These are phyloP conservation scores for Thumatha senex DNA, from an alignment of 2,888 invertebrate species.

Conservation along the genomic window DNA sequence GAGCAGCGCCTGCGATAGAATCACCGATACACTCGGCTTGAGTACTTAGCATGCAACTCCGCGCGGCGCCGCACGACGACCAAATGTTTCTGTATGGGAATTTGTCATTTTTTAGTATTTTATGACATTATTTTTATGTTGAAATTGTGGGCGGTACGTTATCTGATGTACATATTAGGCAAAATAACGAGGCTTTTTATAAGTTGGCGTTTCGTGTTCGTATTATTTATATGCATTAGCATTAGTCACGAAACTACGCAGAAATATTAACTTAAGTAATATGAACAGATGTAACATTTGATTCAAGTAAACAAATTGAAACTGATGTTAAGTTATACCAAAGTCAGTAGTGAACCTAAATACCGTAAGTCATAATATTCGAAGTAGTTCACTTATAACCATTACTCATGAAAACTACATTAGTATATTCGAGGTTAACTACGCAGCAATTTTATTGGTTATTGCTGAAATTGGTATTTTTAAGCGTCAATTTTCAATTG, in stretches of 20 bases:
- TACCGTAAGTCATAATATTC: neutral
- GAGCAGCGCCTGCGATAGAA: slow-evolving; percentile 7
- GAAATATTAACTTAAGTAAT: neutral
- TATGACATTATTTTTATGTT: slow-evolving; percentile 10
- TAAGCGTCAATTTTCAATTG: too few relatives aligned
- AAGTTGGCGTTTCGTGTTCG: neutral
- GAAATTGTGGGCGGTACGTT: slow-evolving; percentile 8
- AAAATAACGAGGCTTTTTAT: neutral
- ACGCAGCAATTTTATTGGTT: too few relatives aligned
- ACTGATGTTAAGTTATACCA: too few relatives aligned
- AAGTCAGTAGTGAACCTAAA: neutral
- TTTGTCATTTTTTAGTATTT: slow-evolving; percentile 14
- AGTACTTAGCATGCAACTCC: slow-evolving; percentile 11
- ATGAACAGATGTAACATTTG: too few relatives aligned
- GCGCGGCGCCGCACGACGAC: slow-evolving; percentile 4
- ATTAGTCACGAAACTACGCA: neutral
- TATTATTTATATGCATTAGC: neutral
- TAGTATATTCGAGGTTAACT: too few relatives aligned
- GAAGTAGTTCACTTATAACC: too few relatives aligned
- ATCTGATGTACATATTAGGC: slow-evolving; percentile 10
- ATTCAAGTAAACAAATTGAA: too few relatives aligned
- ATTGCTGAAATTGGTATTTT: too few relatives aligned
- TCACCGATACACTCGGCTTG: slow-evolving; percentile 8
- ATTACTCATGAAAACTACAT: too few relatives aligned
- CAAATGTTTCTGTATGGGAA: slow-evolving; percentile 10